These are phyloP conservation scores for Apostichopus leukothele DNA, from an alignment of 53 echinoderm and acorn worm species.

Conservation along the genomic window DNA sequence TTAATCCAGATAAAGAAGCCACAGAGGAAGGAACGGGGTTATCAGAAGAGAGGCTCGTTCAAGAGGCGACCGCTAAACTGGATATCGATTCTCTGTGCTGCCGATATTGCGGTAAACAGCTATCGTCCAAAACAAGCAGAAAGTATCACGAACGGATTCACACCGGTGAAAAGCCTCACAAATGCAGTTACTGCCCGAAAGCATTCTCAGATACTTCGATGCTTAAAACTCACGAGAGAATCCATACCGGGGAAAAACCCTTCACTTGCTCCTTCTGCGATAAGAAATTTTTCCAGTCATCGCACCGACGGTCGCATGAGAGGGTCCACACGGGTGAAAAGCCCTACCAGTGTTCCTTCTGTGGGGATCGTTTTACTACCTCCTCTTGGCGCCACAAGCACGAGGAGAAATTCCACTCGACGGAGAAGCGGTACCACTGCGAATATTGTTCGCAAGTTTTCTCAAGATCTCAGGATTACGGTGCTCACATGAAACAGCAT, in stretches of 20 bases:
- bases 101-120: slow-evolving; percentile 13
- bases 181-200: slow-evolving; percentile 22
- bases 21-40: not conserved
- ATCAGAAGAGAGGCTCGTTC: not conserved
- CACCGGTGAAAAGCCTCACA: slow-evolving; percentile 19
- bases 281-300: slow-evolving; percentile 28
- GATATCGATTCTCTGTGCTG: not conserved
- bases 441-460: not conserved
- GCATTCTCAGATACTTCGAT: slow-evolving; percentile 12
- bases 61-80: not conserved
- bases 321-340: slow-evolving; percentile 30
- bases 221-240: not conserved
- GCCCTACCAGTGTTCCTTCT: slow-evolving; percentile 9
- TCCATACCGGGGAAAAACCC: slow-evolving; percentile 30
- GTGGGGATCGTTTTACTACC: not conserved
- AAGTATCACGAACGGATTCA: slow-evolving; percentile 28
- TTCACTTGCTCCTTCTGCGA: slow-evolving; percentile 10
- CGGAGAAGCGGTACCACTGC: not conserved
- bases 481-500: not conserved
- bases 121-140: not conserved
- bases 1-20: not conserved
- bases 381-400: not conserved
- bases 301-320: slow-evolving; percentile 10
- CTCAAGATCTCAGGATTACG: not conserved
- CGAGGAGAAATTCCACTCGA: not conserved